Conservation (phyloP, 2,888 invertebrate species). For the Ectobius pallidus region DNA sequence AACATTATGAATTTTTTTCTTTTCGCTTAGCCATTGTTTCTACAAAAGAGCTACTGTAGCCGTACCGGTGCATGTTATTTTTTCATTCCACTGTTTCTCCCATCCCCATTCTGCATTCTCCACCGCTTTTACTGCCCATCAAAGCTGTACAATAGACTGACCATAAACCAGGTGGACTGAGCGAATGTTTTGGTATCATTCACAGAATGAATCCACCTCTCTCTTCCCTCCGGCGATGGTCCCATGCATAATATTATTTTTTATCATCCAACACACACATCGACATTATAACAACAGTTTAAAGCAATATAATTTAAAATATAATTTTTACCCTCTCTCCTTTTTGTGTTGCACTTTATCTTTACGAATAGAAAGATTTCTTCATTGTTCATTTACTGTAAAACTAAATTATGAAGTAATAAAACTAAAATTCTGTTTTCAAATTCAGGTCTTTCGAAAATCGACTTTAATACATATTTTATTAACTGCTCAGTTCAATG, state of each 20-base stretch:
- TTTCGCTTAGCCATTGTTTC: not conserved
- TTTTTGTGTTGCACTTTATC: no score
- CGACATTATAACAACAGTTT: not conserved
- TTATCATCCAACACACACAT: not conserved
- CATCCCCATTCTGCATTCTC: not conserved
- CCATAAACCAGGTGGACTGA: not conserved
- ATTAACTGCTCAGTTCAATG: no score
- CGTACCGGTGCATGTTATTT: conserved; percentile 4
- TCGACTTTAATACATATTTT: no score
- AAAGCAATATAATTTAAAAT: not conserved
- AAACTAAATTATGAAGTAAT: no score
- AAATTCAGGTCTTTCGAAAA: no score
- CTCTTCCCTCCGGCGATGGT: not conserved
- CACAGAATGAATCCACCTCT: not conserved
- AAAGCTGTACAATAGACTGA: not conserved
- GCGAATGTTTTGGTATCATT: conserved; percentile 13
- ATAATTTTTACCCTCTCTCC: not conserved
- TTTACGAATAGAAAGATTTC: no score
- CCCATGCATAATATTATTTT: conserved; percentile 10
- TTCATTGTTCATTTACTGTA: no score
- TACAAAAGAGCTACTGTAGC: not conserved
- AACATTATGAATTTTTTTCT: not conserved
- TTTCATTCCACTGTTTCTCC: not conserved
- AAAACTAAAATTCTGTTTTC: no score
- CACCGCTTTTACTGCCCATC: not conserved